Conservation (phyloP, 2,888 invertebrate species). For the Pheosia tremula region DNA sequence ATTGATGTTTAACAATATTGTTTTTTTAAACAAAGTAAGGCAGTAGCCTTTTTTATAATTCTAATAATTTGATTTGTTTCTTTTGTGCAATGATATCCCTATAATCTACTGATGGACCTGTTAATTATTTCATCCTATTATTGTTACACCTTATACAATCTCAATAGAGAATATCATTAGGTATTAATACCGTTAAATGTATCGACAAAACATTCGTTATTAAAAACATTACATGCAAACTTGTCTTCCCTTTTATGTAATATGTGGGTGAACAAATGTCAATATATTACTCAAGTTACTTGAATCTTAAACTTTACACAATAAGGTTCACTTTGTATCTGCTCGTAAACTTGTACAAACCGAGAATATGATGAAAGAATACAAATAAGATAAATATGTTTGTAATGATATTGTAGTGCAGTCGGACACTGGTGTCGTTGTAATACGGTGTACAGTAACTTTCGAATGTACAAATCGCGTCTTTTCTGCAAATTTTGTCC, state of each 20-base stretch:
- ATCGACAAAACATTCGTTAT: not conserved
- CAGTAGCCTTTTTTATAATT: no score
- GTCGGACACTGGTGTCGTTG: not conserved
- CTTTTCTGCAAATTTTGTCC: not conserved
- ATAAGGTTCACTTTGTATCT: slow-evolving; percentile 3
- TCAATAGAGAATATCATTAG: no score
- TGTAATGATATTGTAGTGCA: not conserved
- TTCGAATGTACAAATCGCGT: not conserved
- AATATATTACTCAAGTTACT: not conserved
- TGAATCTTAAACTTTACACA: not conserved
- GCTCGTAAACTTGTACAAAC: not conserved
- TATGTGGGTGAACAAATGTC: slow-evolving; percentile 2
- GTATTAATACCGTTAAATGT: no score
- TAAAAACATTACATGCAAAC: not conserved
- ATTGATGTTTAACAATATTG: no score
- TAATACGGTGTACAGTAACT: not conserved
- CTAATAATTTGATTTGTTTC: no score
- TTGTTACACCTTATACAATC: no score
- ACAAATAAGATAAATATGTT: slow-evolving; percentile 13
- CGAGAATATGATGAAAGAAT: slow-evolving; percentile 2
- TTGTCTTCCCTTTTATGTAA: slow-evolving; percentile 5
- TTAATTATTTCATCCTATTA: no score
- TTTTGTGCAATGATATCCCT: no score
- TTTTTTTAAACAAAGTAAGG: no score
- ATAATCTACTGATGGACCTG: no score